Evolutionary conservation across 2,888 invertebrate species (phyloP).

Genomic region (Calameuta filiformis): DNA sequence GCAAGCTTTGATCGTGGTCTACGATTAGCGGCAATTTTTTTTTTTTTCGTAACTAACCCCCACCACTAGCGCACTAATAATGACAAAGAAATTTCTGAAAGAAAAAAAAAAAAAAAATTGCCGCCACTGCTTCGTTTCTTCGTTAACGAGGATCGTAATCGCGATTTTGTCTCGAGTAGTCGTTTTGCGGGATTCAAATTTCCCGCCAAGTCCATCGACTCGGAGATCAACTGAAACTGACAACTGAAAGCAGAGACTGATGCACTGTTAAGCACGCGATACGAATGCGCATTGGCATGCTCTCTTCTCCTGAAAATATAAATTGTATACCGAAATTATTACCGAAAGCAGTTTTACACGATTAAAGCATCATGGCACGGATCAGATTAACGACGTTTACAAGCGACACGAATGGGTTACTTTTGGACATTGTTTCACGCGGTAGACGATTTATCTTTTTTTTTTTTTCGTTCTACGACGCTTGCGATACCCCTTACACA

Average conservation of each 20-base stretch:
- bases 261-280: not conserved
- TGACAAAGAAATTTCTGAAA: not conserved
- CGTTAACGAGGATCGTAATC: too few species aligned
- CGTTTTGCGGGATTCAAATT: not conserved
- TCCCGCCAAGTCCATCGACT: not conserved
- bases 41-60: not conserved
- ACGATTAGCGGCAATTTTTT: conserved; percentile 2
- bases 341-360: not conserved
- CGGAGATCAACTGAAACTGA: not conserved
- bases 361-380: not conserved
- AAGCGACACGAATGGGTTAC: not conserved
- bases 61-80: not conserved
- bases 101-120: too few species aligned
- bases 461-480: conserved; percentile 13
- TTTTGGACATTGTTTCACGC: not conserved
- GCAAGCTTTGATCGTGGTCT: not conserved
- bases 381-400: not conserved
- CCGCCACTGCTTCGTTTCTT: too few species aligned
- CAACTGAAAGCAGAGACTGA: not conserved
- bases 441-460: not conserved
- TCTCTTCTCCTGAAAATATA: too few species aligned
- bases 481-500: not conserved
- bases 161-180: not conserved
- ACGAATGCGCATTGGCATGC: not conserved
- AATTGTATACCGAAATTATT: not conserved